phyloP scores from a whole-genome alignment of 2,888 invertebrate genomes.

The Lagria hirta region DNA sequence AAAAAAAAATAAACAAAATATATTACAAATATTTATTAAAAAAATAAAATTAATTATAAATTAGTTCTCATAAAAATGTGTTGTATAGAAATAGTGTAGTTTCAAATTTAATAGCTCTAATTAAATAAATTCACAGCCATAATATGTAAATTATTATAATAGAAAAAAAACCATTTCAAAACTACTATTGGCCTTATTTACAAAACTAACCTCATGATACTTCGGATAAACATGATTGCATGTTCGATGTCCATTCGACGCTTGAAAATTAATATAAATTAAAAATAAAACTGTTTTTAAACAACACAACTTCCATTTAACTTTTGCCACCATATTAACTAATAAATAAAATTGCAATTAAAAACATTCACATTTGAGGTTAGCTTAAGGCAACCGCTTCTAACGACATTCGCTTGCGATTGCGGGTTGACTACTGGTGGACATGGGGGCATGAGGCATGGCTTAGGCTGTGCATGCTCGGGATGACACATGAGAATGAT shows the following conservation, averaged over 20 bases:
- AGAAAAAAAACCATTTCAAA: conserved; percentile 5
- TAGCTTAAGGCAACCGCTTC: conserved; percentile 10
- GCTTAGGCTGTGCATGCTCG: no score
- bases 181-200: conserved; percentile 6
- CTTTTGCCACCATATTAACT: conserved; percentile 43
- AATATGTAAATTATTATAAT: no score
- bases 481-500: no score
- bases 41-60: not conserved
- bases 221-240: conserved; percentile 45
- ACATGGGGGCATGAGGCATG: no score
- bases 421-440: no score
- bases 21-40: conserved; percentile 3
- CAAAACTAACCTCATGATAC: conserved; percentile 20
- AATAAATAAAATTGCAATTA: conserved; percentile 29
- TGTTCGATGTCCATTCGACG: conserved; percentile 31
- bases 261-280: conserved; percentile 26
- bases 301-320: conserved; percentile 41
- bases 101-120: no score
- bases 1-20: no score
- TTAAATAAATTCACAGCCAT: no score
- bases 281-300: conserved; percentile 30
- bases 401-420: conserved; percentile 1
- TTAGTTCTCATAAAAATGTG: not conserved
- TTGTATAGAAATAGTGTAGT: no score
- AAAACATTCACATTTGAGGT: conserved; percentile 27